These are phyloP conservation scores for Calypte anna DNA, from an alignment of 2,113 vertebrate genomes.

Conservation along the genomic window DNA sequence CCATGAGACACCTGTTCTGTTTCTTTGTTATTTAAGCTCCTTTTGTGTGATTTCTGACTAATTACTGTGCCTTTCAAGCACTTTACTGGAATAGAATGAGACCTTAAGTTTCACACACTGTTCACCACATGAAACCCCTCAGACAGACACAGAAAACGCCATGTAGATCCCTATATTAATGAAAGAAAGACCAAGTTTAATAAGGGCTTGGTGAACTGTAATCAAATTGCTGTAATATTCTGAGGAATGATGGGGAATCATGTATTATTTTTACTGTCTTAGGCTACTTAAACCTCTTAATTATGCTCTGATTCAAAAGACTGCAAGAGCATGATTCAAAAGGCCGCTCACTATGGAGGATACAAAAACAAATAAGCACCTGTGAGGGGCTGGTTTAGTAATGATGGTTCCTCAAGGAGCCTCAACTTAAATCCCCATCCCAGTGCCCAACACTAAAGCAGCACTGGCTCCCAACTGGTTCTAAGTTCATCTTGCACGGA, in stretches of 20 bases:
- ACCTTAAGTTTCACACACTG: neutral
- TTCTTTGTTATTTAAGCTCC: neutral
- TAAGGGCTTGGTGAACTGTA: neutral
- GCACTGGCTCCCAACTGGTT: neutral
- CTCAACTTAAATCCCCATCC: neutral
- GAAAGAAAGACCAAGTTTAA: neutral
- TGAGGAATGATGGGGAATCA: neutral
- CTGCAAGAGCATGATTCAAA: neutral
- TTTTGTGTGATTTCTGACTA: neutral
- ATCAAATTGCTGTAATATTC: neutral
- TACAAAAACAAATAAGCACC: neutral
- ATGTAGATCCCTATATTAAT: neutral
- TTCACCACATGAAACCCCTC: neutral
- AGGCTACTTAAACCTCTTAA: conserved; percentile 5
- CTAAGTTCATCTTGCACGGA: neutral
- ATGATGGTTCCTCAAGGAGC: neutral
- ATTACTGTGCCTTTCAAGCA: neutral
- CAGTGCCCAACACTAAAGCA: neutral
- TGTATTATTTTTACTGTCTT: neutral
- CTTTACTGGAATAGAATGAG: neutral
- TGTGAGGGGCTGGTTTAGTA: neutral
- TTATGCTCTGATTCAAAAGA: neutral
- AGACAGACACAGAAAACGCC: neutral
- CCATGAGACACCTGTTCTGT: neutral
- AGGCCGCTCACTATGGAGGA: neutral